Base-by-base conservation (phyloP, 2,113 vertebrate species). In the Ceuthmochares aereus region DNA sequence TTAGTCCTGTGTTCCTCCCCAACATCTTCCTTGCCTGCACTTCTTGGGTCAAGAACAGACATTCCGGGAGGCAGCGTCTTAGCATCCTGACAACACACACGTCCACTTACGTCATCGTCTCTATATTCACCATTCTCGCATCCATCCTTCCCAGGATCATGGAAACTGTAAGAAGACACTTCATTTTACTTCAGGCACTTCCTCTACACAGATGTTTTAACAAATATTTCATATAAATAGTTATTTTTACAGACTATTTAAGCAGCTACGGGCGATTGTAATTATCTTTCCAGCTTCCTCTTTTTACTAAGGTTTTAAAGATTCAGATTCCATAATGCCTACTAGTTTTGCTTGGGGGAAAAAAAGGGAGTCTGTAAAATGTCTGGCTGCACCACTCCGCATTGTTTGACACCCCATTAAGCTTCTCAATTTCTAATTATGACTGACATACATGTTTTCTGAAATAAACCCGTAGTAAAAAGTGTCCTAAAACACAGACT, bases 71-170 rank as follows among this genome's bases (percentile, higher is more conserved):
- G 7, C 34, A 56, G 60, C 25, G 78, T 47, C 49, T 60, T 14
- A 7, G 8, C 3, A 11, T 73, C 75, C 91, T 40, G 22, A 63
- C 64, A 22, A 34, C 25, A 18, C 2, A 4, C 29, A 20, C 0
- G 0, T 51, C 59, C 90, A 55, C 1, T 14, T 10, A 4, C 1
- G 3, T 54, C 43, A 1, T 11, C 12, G 8, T 27, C 76, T 60
- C n/a, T 27, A 6, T 10, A 11, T 11, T 56, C 54, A 1, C 5
- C 19, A 13, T 25, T 37, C 62, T 73, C 6, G 12, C 40, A 20
- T 40, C 32, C 76, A 25, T 58, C 89, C 77, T 60, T 54, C 82
- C 72, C 89, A 62, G 62, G 20, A 49, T 87, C 84, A 32, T 0
- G 0, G 63, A 69, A 70, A 30, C 96, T 97, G 2, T 16, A 94